Conservation (phyloP, 92 coral and sea anemone genomes). For the Palythoa grandiflora region DNA sequence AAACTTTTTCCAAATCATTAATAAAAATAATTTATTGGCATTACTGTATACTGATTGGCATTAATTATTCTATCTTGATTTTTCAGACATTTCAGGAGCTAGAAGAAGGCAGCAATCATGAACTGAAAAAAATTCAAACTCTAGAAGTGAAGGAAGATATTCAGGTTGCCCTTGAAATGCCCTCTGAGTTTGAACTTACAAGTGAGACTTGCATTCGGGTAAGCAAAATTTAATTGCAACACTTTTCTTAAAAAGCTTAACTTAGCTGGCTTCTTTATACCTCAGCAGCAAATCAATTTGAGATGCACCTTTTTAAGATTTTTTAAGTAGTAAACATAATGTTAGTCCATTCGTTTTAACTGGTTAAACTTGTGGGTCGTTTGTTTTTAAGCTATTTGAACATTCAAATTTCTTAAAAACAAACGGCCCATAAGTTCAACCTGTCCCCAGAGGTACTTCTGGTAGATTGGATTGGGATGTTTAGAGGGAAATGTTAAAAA, state of each 20-base stretch:
- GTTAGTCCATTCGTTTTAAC: too few relatives aligned
- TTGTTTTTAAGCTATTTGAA: too few relatives aligned
- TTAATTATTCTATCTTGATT: background rate
- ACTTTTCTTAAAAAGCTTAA: background rate
- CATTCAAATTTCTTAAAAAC: too few relatives aligned
- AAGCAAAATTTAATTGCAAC: background rate
- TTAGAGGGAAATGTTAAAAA: too few relatives aligned
- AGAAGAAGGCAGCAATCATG: conserved; percentile 38
- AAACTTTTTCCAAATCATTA: background rate
- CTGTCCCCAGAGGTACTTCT: too few relatives aligned
- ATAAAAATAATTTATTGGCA: background rate
- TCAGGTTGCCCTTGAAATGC: conserved; percentile 39
- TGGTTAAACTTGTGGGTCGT: too few relatives aligned
- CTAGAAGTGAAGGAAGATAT: conserved; percentile 32
- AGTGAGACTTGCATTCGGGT: conserved; percentile 30
- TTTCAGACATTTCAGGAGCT: conserved; percentile 29
- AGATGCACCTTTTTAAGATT: too few relatives aligned
- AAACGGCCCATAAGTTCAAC: too few relatives aligned
- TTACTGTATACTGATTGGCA: background rate
- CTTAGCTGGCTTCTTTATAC: too few relatives aligned
- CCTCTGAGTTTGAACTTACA: conserved; percentile 41
- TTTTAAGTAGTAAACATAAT: too few relatives aligned
- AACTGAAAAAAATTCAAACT: conserved; percentile 35
- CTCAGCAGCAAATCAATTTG: too few relatives aligned
- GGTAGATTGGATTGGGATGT: too few relatives aligned